phyloP scores from a whole-genome alignment of 2,113 vertebrate species.

The Ptychochromis oligacanthus region DNA sequence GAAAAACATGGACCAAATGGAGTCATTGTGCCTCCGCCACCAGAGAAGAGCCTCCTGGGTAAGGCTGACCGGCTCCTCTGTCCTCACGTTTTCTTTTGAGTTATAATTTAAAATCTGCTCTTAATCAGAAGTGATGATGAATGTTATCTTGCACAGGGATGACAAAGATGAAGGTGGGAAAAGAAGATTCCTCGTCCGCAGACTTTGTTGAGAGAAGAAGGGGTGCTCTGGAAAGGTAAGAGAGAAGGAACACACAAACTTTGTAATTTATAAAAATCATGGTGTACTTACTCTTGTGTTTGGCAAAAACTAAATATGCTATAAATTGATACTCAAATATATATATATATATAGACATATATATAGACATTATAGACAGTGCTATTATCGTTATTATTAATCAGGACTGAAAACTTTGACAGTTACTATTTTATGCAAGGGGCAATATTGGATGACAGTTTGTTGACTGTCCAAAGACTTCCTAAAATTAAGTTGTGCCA shows the following conservation, averaged over 20 bases:
- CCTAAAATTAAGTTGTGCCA: neutral
- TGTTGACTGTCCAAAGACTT: neutral
- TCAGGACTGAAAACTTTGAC: no score
- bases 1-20: slow-evolving; percentile 94
- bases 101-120: neutral
- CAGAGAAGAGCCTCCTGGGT: slow-evolving; percentile 98
- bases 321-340: neutral
- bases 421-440: no score
- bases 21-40: slow-evolving; percentile 93
- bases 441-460: neutral
- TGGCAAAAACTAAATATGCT: no score
- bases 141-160: slow-evolving; percentile 83
- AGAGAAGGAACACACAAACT: neutral
- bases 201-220: slow-evolving; percentile 96
- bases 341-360: no score
- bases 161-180: slow-evolving; percentile 99
- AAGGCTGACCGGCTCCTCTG: neutral
- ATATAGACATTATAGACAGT: no score
- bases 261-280: neutral
- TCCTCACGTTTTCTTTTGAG: neutral
- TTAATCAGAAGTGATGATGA: neutral
- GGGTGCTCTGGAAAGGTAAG: slow-evolving; percentile 93
- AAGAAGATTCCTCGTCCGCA: slow-evolving; percentile 94
- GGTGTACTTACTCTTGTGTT: no score
- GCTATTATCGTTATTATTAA: no score